Conservation (phyloP, 2,888 invertebrate species). For the Mimachlamys varia region DNA sequence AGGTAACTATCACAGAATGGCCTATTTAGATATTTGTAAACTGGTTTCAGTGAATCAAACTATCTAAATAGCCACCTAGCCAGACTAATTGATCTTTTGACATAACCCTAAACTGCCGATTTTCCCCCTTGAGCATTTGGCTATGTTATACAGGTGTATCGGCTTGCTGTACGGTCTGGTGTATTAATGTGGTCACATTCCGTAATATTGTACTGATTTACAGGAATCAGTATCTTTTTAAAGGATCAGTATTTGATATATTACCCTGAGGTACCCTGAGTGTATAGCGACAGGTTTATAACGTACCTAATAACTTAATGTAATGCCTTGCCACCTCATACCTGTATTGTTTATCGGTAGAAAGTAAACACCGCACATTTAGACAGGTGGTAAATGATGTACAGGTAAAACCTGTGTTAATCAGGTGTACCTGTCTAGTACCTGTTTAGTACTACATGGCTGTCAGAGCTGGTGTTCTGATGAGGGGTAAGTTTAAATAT, state of each 20-base stretch:
- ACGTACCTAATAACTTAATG: not conserved
- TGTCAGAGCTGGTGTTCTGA: not conserved
- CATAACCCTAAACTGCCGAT: not conserved
- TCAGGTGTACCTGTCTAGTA: not conserved
- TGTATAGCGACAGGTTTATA: not conserved
- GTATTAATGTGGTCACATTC: no score
- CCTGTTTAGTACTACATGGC: not conserved
- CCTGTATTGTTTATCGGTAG: not conserved
- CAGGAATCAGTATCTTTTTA: not conserved
- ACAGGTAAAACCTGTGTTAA: not conserved
- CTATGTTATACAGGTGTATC: not conserved
- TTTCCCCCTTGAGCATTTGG: not conserved
- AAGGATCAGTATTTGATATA: not conserved
- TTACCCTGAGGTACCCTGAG: not conserved
- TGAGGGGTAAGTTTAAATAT: not conserved
- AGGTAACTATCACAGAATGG: not conserved
- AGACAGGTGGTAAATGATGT: not conserved
- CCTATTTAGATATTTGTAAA: not conserved
- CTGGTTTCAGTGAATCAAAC: slow-evolving; percentile 1
- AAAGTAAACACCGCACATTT: not conserved
- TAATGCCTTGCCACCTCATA: no score
- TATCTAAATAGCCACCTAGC: not conserved
- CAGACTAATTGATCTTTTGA: not conserved
- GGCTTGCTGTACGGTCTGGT: no score
- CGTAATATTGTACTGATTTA: not conserved